Conservation (phyloP, 2,797 vertebrate species). For the Hippoglossus hippoglossus region DNA sequence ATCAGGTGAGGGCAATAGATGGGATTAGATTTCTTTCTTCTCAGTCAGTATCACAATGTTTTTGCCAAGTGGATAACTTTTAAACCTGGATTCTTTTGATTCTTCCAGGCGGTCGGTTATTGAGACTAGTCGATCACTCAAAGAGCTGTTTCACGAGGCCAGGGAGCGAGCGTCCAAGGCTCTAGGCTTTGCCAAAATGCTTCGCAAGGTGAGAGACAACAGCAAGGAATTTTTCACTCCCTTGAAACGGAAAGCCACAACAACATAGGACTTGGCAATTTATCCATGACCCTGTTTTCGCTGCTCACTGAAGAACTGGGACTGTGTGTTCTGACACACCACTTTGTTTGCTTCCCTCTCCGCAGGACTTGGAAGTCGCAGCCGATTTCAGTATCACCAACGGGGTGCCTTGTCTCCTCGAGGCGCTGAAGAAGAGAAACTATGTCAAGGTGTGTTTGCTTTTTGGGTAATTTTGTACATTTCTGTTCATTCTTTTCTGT, state of each 20-base stretch:
- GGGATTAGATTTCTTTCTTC: not conserved
- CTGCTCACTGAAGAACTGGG: constrained; percentile 26
- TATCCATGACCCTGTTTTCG: constrained; percentile 47
- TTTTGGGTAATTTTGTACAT: not conserved
- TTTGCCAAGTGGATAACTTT: not conserved
- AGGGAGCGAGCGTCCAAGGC: constrained; percentile 97
- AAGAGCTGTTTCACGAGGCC: constrained; percentile 98
- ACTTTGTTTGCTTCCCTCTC: constrained; percentile 38
- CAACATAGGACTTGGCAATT: constrained; percentile 29
- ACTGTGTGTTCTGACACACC: constrained; percentile 42
- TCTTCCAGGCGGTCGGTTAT: constrained; percentile 92
- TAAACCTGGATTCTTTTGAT: constrained; percentile 13
- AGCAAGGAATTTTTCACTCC: constrained; percentile 12
- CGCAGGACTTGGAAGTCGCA: constrained; percentile 96
- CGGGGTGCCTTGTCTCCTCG: constrained; percentile 88
- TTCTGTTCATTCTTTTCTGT: not conserved
- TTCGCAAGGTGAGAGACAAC: constrained; percentile 90
- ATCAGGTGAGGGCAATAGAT: constrained; percentile 85
- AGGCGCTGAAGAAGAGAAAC: constrained; percentile 88
- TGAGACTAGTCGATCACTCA: constrained; percentile 95
- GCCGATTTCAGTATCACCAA: constrained; percentile 92
- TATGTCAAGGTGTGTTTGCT: constrained; percentile 89
- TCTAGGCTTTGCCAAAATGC: constrained; percentile 98
- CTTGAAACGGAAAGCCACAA: constrained; percentile 36
- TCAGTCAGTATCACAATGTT: not conserved